Conservation (phyloP, 2,888 invertebrate genomes). For the Argynnis bischoffii region DNA sequence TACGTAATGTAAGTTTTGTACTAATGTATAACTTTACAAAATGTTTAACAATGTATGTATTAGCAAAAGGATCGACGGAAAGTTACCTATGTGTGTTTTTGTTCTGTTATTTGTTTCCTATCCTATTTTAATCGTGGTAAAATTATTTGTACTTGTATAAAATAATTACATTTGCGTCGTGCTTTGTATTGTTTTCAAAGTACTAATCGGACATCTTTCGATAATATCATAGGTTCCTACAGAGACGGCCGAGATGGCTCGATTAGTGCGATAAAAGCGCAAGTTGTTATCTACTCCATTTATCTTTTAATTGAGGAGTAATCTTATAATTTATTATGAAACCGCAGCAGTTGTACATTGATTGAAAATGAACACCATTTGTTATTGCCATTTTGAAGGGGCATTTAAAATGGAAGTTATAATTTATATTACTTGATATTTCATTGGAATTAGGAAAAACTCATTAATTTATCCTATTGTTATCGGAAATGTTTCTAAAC, state of each 20-base stretch:
- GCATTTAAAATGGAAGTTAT: not conserved
- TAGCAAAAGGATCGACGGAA: too few relatives aligned
- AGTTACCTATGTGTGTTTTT: too few relatives aligned
- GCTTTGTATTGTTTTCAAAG: slow-evolving; percentile 15
- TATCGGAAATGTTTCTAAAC: too few relatives aligned
- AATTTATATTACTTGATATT: not conserved
- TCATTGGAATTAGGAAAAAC: too few relatives aligned
- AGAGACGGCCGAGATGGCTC: slow-evolving; percentile 15
- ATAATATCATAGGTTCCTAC: slow-evolving; percentile 21
- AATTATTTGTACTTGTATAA: not conserved
- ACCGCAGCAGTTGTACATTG: slow-evolving; percentile 7
- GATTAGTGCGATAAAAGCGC: slow-evolving; percentile 29
- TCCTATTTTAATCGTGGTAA: not conserved
- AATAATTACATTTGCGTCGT: slow-evolving; percentile 3
- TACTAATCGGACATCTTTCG: slow-evolving; percentile 14
- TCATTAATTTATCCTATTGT: too few relatives aligned
- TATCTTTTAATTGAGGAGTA: slow-evolving; percentile 56
- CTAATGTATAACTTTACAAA: too few relatives aligned
- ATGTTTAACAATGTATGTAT: too few relatives aligned
- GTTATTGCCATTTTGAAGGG: not conserved
- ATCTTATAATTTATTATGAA: slow-evolving; percentile 27
- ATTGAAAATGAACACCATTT: not conserved
- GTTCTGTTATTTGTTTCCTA: too few relatives aligned
- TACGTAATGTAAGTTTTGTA: not conserved
- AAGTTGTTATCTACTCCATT: slow-evolving; percentile 43